Conservation (phyloP, 2,888 invertebrate genomes). For the Helobdella robusta region DNA sequence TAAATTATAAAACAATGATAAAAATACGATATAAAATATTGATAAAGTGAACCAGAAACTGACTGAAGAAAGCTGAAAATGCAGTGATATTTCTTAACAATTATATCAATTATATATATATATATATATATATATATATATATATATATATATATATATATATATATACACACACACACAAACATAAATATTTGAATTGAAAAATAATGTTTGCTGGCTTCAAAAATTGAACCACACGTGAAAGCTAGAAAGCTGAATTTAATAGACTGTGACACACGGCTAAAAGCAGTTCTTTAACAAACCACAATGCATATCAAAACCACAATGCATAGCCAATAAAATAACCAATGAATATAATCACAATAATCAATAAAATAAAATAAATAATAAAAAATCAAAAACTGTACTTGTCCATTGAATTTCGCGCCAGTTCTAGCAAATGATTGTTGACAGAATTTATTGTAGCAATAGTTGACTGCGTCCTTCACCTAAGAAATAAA, state of each 20-base stretch:
- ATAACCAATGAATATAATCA: background rate
- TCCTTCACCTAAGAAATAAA: constrained; percentile 3
- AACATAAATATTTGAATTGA: background rate
- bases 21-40: no score
- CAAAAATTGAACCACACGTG: no score
- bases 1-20: no score
- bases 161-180: background rate
- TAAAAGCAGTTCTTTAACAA: no score
- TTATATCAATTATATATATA: constrained; percentile 23
- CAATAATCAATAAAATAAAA: background rate
- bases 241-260: no score
- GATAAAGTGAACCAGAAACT: no score
- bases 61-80: no score
- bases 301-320: no score
- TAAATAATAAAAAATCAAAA: background rate
- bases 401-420: constrained; percentile 15
- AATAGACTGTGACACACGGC: no score
- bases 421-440: background rate
- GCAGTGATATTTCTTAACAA: no score
- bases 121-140: constrained; percentile 17
- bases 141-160: constrained; percentile 11
- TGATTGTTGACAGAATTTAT: constrained; percentile 14
- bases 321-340: no score
- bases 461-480: constrained; percentile 2
- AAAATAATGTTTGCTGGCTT: no score